Evolutionary conservation across 1,140 invertebrate genomes (phyloP), one percentile per base, ranked within the genome.

Genomic region (Pseudomyrmex sp.): DNA sequence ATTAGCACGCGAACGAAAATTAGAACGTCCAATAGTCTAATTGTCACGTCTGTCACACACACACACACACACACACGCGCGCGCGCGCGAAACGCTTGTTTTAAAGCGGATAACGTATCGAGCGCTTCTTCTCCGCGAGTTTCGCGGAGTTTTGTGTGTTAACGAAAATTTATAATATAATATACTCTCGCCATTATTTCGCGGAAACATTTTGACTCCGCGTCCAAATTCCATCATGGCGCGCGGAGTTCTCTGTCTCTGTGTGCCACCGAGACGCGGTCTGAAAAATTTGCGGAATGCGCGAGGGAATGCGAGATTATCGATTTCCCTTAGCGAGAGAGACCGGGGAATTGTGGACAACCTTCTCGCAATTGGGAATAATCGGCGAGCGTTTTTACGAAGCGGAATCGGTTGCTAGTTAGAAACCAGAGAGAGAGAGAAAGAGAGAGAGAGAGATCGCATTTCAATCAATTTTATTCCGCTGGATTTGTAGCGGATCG

Each of bases 11-110:
- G 61, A 13, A n/a, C 63, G 68, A 69, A 80, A 72, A 84, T 84
- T 83, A 69, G 65, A 80, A 73, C 85, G 59, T 69, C 76, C 83
- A 85, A 88, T 88, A 82, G 86, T 85, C 87, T 85, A 83, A 88
- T 88, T 85, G 86, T 85, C 87, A 70, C 86, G 83, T 82, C 83
- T 85, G 82, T 12, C 65, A 2, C n/a, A n/a, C n/a, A n/a, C n/a
- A n/a, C n/a, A n/a, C n/a, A n/a, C 52, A 12, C 20, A 23, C 20
- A 23, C 18, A 18, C 18, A 18, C 18, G 0, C 18, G 18, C 18
- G 18, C 18, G 18, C 18, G 18, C 20, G 20, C 10, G 48, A 44
- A 73, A 18, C 18, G 54, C 13, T 85, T 8, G 13, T 83, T 83
- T 88, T 87, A 82, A 88, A 88, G 86, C 44, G 65, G 66, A 85